A percentile compares a stretch with the other conserved stretches of the same genome.
Evolutionary conservation across 2,888 invertebrate species (phyloP).

Genomic region (Andrena chrysosceles): DNA sequence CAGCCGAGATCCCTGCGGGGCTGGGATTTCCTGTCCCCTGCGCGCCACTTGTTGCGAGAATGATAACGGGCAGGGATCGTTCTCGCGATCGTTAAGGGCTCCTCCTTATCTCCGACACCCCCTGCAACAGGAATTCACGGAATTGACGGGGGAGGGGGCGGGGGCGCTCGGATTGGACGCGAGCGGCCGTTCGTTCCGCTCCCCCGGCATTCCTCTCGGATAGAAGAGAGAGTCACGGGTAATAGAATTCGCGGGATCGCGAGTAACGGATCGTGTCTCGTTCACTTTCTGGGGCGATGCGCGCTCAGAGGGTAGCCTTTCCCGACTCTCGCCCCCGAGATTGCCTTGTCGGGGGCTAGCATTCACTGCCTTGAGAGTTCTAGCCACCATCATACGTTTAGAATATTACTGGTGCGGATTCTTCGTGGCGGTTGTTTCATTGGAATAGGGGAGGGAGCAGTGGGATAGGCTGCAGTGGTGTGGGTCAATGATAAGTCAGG

Average conservation of each 20-base stretch:
- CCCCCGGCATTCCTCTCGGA: neutral
- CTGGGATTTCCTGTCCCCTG: neutral
- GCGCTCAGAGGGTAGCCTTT: neutral
- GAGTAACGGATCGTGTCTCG: constrained; percentile 16
- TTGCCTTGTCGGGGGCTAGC: neutral
- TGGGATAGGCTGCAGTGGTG: no score
- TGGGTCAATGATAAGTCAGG: no score
- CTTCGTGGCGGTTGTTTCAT: no score
- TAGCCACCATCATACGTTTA: neutral
- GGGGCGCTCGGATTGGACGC: neutral
- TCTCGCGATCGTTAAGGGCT: constrained; percentile 58
- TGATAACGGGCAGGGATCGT: constrained; percentile 60
- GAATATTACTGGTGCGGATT: neutral
- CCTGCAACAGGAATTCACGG: neutral
- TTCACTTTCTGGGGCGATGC: neutral
- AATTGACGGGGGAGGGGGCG: neutral
- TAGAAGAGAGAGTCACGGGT: constrained; percentile 7
- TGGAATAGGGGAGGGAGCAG: no score
- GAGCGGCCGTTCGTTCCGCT: neutral
- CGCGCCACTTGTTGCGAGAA: constrained; percentile 67
- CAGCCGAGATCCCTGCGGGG: neutral
- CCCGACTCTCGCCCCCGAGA: neutral
- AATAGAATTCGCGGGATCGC: constrained; percentile 20
- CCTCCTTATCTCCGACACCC: constrained; percentile 39
- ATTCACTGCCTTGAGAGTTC: neutral